A percentile compares a stretch with the other conserved stretches of the same genome.
These are phyloP conservation scores for Podotricha telesiphe DNA, from an alignment of 2,888 invertebrate species.

Conservation along the genomic window DNA sequence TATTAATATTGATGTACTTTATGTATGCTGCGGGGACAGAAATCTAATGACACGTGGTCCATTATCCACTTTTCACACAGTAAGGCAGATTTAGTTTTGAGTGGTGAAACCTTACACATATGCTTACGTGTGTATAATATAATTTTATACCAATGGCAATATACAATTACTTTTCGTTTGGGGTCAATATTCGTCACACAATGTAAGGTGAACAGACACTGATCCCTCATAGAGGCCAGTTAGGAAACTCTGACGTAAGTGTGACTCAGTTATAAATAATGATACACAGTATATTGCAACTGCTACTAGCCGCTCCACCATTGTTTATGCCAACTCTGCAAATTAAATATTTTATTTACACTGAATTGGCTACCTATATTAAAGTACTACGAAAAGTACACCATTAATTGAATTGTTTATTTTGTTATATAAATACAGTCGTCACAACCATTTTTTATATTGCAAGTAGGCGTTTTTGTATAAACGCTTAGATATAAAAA, in stretches of 20 bases:
- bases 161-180: slow-evolving; percentile 32
- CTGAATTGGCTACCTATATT: too few relatives aligned
- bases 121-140: neutral
- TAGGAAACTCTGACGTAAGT: slow-evolving; percentile 61
- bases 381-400: neutral
- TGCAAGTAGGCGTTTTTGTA: neutral
- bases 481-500: slow-evolving; percentile 7
- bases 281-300: slow-evolving; percentile 31
- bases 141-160: slow-evolving; percentile 12
- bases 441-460: neutral
- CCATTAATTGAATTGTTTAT: neutral
- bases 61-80: neutral
- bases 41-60: neutral
- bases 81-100: neutral
- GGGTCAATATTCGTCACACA: slow-evolving; percentile 53
- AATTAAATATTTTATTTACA: neutral
- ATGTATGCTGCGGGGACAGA: neutral
- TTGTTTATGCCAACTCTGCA: neutral
- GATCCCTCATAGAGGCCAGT: slow-evolving; percentile 51
- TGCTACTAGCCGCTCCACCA: slow-evolving; percentile 3
- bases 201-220: slow-evolving; percentile 46
- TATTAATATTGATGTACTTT: too few relatives aligned
- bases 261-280: slow-evolving; percentile 68
- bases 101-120: slow-evolving; percentile 1
- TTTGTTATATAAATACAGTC: neutral